Evolutionary conservation across 2,888 invertebrate species (phyloP).

Genomic region (Sialis fuliginosa): DNA sequence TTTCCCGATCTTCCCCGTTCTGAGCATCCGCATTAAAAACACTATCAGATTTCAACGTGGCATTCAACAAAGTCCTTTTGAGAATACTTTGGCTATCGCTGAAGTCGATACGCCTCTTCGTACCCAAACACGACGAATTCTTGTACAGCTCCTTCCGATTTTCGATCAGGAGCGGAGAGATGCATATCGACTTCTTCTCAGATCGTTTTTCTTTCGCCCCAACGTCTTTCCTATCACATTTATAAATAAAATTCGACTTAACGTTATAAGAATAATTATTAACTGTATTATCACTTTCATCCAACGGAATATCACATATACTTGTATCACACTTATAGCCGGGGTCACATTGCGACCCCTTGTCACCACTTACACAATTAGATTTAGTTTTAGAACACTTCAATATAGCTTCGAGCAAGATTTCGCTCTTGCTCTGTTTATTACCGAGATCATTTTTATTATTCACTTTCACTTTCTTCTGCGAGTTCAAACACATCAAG

Average conservation of each 20-base stretch:
- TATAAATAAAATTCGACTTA: slow-evolving; percentile 21
- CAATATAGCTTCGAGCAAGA: slow-evolving; percentile 24
- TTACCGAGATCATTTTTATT: slow-evolving; percentile 20
- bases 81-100: background rate
- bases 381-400: slow-evolving; percentile 12
- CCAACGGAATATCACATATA: slow-evolving; percentile 16
- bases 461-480: slow-evolving; percentile 5
- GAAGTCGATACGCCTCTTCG: slow-evolving; percentile 3
- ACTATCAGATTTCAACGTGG: background rate
- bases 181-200: background rate
- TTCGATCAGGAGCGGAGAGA: background rate
- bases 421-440: slow-evolving; percentile 17
- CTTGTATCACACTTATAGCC: slow-evolving; percentile 17
- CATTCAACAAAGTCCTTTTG: background rate
- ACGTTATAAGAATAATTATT: slow-evolving; percentile 18
- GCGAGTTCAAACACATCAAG: background rate
- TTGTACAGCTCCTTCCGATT: slow-evolving; percentile 3
- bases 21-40: background rate
- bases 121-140: background rate
- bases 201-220: slow-evolving; percentile 9
- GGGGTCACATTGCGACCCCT: slow-evolving; percentile 17
- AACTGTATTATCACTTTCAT: slow-evolving; percentile 20
- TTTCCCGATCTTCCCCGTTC: slow-evolving; percentile 16
- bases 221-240: slow-evolving; percentile 22
- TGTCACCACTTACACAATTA: background rate